Base-by-base conservation (phyloP, 2,888 invertebrate species). In the Eulithis testata region DNA sequence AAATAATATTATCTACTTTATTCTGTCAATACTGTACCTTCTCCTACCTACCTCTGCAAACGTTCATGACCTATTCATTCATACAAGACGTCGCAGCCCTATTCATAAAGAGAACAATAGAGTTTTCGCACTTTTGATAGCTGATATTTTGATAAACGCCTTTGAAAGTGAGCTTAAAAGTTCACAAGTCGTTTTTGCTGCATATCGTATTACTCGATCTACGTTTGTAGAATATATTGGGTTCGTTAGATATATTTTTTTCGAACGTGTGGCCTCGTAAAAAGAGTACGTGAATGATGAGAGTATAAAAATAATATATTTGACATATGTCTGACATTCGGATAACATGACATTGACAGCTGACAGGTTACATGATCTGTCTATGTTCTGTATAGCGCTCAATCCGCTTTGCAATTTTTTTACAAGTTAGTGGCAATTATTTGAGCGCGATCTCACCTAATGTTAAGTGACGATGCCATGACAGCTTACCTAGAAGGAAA, bases 71-170 rank as follows among this genome's bases (percentile, higher is more conserved):
- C 31, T 31, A 40, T 40, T 40, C 9, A 40, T 8, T 6, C 2
- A 0, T 40, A 40, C 31, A 51, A n/a, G 36, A 51, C 21, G 59
- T 63, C 63, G 36, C 66, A 71, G 37, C 73, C 70, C 71, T 73
- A 57, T 37, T 45, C 51, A 59, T 12, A 11, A 31, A 11, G 50
- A 51, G 37, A 67, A 70, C 67, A 69, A 69, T 63, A 64, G 60
- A 57, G 63, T 63, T 60, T 63, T 66, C 70, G 59, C 66, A 67
- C 68, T 65, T 65, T 65, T 60, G 67, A 65, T 68, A 64, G 55
- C 58, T 60, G 65, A 70, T 71, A 71, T 69, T 21, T 65, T 66
- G 70, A 70, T 71, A 73, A 70, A 64, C 60, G 65, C 21, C 21
- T 68, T 70, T 72, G 57, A 47, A 36, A 60, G 67, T 72, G 67